Conservation (phyloP, 2,888 invertebrate species). For the Bellardia bayeri region DNA sequence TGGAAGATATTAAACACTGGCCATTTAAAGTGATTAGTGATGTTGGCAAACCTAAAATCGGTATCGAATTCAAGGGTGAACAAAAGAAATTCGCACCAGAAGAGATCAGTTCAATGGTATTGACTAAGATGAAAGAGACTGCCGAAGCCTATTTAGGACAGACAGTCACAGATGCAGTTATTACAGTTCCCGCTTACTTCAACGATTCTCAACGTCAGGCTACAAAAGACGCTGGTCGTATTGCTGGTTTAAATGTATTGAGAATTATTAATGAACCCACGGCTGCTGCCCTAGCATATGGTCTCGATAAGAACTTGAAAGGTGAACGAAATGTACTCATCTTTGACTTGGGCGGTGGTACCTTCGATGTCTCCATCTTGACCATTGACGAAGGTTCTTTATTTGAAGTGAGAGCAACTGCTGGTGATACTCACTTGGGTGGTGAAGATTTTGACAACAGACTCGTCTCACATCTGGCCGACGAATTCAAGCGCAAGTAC, state of each 20-base stretch:
- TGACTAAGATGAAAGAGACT: constrained; percentile 96
- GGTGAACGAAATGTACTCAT: constrained; percentile 93
- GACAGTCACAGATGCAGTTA: constrained; percentile 93
- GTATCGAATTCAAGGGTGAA: constrained; percentile 95
- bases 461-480: constrained; percentile 93
- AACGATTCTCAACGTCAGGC: constrained; percentile 95
- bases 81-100: constrained; percentile 95
- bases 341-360: constrained; percentile 89
- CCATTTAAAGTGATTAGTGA: constrained; percentile 94
- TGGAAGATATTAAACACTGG: constrained; percentile 97
- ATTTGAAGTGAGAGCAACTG: constrained; percentile 97
- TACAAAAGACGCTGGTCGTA: constrained; percentile 97
- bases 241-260: constrained; percentile 95
- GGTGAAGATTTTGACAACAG: constrained; percentile 96
- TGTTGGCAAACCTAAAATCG: constrained; percentile 91
- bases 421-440: constrained; percentile 97
- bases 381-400: constrained; percentile 95
- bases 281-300: constrained; percentile 96
- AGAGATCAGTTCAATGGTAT: constrained; percentile 96
- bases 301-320: constrained; percentile 92
- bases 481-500: constrained; percentile 93
- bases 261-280: constrained; percentile 97
- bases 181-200: constrained; percentile 96
- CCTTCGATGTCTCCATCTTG: constrained; percentile 97
- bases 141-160: constrained; percentile 95